Percentiles rank a stretch among this genome's conserved stretches.
Evolutionary conservation across 2,113 vertebrate species (phyloP).

Genomic region (Xenopus laevis): DNA sequence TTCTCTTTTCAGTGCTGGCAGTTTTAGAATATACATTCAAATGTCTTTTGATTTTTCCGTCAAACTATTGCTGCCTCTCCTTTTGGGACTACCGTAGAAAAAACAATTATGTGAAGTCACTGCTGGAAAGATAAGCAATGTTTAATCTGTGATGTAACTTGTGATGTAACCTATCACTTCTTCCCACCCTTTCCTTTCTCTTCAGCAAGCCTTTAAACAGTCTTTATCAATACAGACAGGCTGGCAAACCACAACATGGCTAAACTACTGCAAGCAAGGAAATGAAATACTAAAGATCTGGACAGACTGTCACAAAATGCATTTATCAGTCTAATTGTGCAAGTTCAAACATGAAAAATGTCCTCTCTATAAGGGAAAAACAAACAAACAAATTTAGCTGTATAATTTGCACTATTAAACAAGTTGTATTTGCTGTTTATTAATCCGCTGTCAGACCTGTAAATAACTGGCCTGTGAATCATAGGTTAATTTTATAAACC

Average conservation of each 20-base stretch:
- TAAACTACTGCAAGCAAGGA: constrained; percentile 3
- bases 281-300: constrained; percentile 21
- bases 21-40: too few species aligned
- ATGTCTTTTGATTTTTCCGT: not conserved
- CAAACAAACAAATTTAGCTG: too few species aligned
- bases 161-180: constrained; percentile 21
- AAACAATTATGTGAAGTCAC: too few species aligned
- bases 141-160: constrained; percentile 20
- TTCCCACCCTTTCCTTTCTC: not conserved
- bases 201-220: not conserved
- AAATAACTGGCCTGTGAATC: too few species aligned
- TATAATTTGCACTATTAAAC: too few species aligned
- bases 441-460: too few species aligned
- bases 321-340: constrained; percentile 3
- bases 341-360: not conserved
- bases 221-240: constrained; percentile 15
- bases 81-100: not conserved
- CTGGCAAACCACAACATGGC: constrained; percentile 4
- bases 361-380: too few species aligned
- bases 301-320: not conserved
- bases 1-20: too few species aligned
- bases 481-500: too few species aligned
- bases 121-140: not conserved
- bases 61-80: not conserved
- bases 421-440: too few species aligned